Conservation (phyloP, 37 sponge, comb jelly and placozoan species). For the Chondrilla cf. caribensis region DNA sequence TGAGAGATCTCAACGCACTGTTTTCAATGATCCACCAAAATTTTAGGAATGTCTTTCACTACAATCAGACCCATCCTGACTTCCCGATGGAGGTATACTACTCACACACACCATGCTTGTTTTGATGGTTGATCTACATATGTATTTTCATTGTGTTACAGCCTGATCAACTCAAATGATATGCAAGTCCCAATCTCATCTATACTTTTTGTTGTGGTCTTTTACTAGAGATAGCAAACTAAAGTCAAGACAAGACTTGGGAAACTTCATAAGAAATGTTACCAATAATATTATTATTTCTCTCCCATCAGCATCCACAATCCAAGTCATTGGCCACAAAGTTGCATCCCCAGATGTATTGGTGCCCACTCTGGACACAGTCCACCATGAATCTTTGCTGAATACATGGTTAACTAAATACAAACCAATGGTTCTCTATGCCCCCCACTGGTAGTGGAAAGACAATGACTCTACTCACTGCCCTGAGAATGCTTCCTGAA, state of each 20-base stretch:
- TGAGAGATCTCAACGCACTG: conserved; percentile 83
- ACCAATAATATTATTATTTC: conserved; percentile 94
- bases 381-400: conserved; percentile 91
- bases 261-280: conserved; percentile 81
- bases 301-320: conserved; percentile 91
- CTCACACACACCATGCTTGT: too few species aligned
- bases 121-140: too few species aligned
- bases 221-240: conserved; percentile 90
- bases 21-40: conserved; percentile 94
- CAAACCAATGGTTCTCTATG: conserved; percentile 96
- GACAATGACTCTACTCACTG: conserved; percentile 97
- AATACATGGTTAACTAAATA: conserved; percentile 97
- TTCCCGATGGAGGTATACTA: too few species aligned
- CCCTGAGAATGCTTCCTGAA: conserved; percentile 91
- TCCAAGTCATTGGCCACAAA: conserved; percentile 97
- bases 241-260: conserved; percentile 69
- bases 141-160: too few species aligned
- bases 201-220: too few species aligned
- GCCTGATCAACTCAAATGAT: conserved; percentile 36
- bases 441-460: conserved; percentile 97
- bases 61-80: too few species aligned
- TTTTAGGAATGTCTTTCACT: conserved; percentile 72
- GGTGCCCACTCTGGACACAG: conserved; percentile 95
- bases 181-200: too few species aligned
- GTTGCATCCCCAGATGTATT: conserved; percentile 95